Conservation (phyloP, 1,140 invertebrate species). For the Andricus grossulariae region DNA sequence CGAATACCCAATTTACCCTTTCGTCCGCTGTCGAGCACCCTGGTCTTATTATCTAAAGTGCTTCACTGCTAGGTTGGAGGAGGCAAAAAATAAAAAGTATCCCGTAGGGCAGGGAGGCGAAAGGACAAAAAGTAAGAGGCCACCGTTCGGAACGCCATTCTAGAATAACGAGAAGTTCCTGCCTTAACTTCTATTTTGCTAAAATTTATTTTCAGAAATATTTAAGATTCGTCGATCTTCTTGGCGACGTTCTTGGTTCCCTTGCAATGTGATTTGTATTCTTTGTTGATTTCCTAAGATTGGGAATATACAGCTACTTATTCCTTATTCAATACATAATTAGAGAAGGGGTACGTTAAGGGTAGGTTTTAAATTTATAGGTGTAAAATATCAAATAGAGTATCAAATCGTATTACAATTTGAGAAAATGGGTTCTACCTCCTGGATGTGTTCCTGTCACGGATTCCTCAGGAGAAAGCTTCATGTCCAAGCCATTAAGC, state of each 20-base stretch:
- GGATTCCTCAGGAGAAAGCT: constrained; percentile 53
- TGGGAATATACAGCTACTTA: too few relatives aligned
- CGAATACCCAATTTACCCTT: constrained; percentile 76
- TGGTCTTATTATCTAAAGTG: constrained; percentile 77
- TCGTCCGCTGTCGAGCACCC: constrained; percentile 64
- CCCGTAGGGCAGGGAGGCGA: constrained; percentile 37
- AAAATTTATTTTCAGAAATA: constrained; percentile 56
- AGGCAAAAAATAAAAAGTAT: constrained; percentile 54
- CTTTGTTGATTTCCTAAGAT: too few relatives aligned
- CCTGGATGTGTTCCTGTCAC: constrained; percentile 33
- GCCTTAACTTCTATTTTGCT: constrained; percentile 48
- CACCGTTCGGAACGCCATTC: constrained; percentile 51
- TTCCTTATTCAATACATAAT: too few relatives aligned
- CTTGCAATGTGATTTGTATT: too few relatives aligned
- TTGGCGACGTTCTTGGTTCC: not conserved
- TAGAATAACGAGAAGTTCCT: constrained; percentile 50
- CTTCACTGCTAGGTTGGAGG: constrained; percentile 62
- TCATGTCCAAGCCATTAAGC: constrained; percentile 71
- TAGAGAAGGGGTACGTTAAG: too few relatives aligned
- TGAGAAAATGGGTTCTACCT: constrained; percentile 52
- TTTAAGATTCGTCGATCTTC: constrained; percentile 46
- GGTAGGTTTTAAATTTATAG: too few relatives aligned
- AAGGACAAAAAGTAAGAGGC: constrained; percentile 56
- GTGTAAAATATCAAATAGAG: too few relatives aligned
- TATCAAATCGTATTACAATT: not conserved